phyloP scores from a whole-genome alignment of 30 jellyfish, hydroid and myxozoan species.

The Turritopsis dohrnii region DNA sequence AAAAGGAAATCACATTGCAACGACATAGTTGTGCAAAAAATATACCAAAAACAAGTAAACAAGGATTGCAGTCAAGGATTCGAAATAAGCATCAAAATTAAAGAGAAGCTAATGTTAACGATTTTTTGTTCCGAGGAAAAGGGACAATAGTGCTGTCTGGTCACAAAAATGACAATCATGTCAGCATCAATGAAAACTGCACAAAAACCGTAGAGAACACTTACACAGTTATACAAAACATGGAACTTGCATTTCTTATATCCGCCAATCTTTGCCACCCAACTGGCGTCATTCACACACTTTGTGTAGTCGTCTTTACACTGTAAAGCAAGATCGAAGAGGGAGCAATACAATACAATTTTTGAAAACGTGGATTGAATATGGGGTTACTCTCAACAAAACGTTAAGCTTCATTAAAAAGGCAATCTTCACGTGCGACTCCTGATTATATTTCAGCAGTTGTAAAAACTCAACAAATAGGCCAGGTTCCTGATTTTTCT shows the following conservation, averaged over 20 bases:
- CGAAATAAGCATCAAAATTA: too few species aligned
- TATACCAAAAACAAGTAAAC: neutral
- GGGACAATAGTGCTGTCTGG: neutral
- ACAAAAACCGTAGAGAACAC: too few species aligned
- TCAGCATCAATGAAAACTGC: too few species aligned
- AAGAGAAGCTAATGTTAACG: neutral
- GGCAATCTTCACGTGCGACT: too few species aligned
- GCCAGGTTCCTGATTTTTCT: too few species aligned
- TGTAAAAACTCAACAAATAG: too few species aligned
- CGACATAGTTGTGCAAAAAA: neutral
- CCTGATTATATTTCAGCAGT: too few species aligned
- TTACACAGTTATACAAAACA: constrained; percentile 1
- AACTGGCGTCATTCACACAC: constrained; percentile 5
- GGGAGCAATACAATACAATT: neutral
- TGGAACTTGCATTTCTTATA: neutral
- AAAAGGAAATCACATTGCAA: neutral
- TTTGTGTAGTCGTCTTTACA: neutral
- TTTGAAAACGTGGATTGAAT: neutral
- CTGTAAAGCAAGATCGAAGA: neutral
- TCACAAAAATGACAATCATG: neutral
- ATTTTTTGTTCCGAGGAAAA: neutral
- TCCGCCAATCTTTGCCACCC: constrained; percentile 9
- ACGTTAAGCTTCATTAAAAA: too few species aligned
- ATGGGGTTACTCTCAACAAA: too few species aligned
- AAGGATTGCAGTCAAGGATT: too few species aligned